Evolutionary conservation across 2,797 vertebrate genomes (phyloP), one percentile per base, ranked within the genome.

Genomic region (Cercopithecus neglectus): DNA sequence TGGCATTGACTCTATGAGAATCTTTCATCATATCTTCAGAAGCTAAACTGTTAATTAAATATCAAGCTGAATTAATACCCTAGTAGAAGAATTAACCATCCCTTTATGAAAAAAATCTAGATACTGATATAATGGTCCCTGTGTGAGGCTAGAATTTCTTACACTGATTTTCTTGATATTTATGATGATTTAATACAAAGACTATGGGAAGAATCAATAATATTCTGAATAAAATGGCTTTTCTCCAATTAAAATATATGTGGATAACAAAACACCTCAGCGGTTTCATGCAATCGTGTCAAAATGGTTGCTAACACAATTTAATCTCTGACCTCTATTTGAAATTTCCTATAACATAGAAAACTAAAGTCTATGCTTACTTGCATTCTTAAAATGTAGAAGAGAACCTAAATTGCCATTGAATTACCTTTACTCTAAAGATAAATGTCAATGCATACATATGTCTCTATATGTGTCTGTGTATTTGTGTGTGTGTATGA

Each of bases 21-120:
- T 28, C 39, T 75, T 44, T 74, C 50, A 78, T 79, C 57, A 44
- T 46, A 67, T 67, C 95, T 97, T 89, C 70, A 89, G 92, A 96
- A 76, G n/a, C 55, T 33, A 50, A 79, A 44, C 30, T 76, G 53
- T n/a, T 72, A 46, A 95, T 30, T 91, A 84, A 93, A 95, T n/a
- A 86, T 64, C 70, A 96, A 86, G 46, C 44, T 70, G 89, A 91
- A 86, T 61, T 26, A 82, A 80, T 76, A 76, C 48, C 16, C 21
- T 39, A 24, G 33, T 53, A 53, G 83, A 93, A 89, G n/a, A 84
- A 89, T n/a, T 21, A 88, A 46, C 19, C 78, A 30, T 53, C 26
- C 48, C 17, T 75, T 85, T 28, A 55, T 3, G 7, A 12, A 83
- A 82, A 53, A 94, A 72, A 50, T 4, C 16, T 7, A 79, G 48